phyloP scores from a whole-genome alignment of 2,797 vertebrate species.

The Chloroceryle amazona region DNA sequence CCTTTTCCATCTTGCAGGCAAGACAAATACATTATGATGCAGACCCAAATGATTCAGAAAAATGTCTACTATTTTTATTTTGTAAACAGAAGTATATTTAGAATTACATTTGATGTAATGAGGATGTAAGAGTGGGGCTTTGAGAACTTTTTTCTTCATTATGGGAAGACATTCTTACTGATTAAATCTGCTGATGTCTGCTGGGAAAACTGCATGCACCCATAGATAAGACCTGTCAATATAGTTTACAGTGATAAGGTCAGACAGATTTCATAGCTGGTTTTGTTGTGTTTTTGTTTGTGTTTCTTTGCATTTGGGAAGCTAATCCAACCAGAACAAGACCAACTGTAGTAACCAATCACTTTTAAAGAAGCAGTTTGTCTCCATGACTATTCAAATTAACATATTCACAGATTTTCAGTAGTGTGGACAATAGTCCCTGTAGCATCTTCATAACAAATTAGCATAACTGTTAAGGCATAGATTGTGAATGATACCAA shows the following conservation, averaged over 20 bases:
- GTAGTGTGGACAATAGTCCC: not conserved
- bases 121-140: not conserved
- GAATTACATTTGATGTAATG: not conserved
- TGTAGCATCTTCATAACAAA: not conserved
- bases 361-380: not conserved
- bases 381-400: not conserved
- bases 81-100: not conserved
- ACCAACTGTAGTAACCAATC: not conserved
- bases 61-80: not conserved
- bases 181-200: slow-evolving; percentile 1
- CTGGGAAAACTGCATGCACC: not conserved
- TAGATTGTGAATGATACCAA: not conserved
- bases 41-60: not conserved
- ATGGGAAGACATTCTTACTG: not conserved
- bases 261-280: slow-evolving; percentile 10
- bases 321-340: not conserved
- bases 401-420: not conserved
- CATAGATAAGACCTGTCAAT: slow-evolving; percentile 34
- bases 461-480: not conserved
- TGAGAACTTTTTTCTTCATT: not conserved
- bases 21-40: not conserved
- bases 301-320: not conserved
- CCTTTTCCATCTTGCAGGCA: not conserved
- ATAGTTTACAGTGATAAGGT: slow-evolving; percentile 40
- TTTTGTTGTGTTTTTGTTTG: not conserved